These are phyloP conservation scores for Busseola fusca DNA, from an alignment of 2,888 invertebrate species.

Conservation along the genomic window DNA sequence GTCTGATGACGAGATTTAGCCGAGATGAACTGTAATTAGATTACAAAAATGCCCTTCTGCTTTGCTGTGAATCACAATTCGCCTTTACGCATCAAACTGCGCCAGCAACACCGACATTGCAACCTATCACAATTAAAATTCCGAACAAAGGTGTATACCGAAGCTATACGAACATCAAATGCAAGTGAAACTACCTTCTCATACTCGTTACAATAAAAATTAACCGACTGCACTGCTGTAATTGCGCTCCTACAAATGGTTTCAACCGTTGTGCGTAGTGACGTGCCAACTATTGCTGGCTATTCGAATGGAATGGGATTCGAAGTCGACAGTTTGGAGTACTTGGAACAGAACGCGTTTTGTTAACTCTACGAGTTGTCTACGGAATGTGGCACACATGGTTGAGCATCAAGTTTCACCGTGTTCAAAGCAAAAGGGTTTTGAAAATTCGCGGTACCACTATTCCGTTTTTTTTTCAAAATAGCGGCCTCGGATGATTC, in stretches of 20 bases:
- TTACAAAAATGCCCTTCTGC: neutral
- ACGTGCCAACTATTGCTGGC: slow-evolving; percentile 53
- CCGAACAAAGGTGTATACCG: slow-evolving; percentile 25
- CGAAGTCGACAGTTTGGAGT: slow-evolving; percentile 21
- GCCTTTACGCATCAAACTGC: neutral
- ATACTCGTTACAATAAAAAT: slow-evolving; percentile 61
- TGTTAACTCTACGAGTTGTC: slow-evolving; percentile 2
- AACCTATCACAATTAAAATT: slow-evolving; percentile 2
- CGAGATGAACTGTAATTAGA: neutral
- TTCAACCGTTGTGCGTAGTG: slow-evolving; percentile 50
- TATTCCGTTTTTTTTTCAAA: too few relatives aligned
- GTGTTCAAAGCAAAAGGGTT: neutral
- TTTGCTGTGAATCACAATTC: neutral
- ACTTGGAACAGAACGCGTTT: slow-evolving; percentile 14
- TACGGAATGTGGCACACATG: neutral
- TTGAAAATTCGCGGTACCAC: too few relatives aligned
- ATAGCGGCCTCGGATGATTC: too few relatives aligned
- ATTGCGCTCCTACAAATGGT: slow-evolving; percentile 53
- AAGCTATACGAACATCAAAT: slow-evolving; percentile 33
- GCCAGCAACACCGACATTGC: slow-evolving; percentile 3
- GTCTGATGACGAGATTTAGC: too few relatives aligned
- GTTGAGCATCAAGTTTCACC: neutral
- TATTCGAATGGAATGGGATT: slow-evolving; percentile 32
- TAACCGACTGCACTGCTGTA: slow-evolving; percentile 56
- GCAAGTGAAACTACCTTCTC: slow-evolving; percentile 47